Percentiles rank a stretch among this genome's conserved stretches.
Evolutionary conservation across 2,113 vertebrate genomes (phyloP).

Genomic region (Platanista minor): DNA sequence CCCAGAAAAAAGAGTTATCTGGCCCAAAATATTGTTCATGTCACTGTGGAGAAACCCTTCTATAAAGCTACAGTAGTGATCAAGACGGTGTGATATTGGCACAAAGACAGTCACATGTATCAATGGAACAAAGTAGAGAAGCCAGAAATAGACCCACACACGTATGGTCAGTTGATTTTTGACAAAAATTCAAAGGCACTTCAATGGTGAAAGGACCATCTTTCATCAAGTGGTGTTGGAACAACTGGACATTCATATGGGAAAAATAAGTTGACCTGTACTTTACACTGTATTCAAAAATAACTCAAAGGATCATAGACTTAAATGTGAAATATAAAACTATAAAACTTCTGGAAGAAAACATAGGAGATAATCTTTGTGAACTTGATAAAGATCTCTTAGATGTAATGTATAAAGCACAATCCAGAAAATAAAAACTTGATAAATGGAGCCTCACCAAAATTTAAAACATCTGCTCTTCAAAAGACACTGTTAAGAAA

Average conservation of each 20-base stretch:
- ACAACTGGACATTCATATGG: background rate
- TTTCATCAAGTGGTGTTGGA: background rate
- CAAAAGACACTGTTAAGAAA: background rate
- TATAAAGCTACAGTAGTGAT: background rate
- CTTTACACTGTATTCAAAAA: background rate
- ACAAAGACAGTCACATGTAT: background rate
- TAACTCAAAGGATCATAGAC: background rate
- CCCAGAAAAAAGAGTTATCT: background rate
- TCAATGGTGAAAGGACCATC: background rate
- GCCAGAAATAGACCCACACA: background rate
- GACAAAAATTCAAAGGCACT: background rate
- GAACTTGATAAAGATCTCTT: background rate
- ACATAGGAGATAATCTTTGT: background rate
- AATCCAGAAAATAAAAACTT: background rate
- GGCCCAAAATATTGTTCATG: background rate
- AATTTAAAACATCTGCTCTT: background rate
- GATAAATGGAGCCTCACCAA: background rate
- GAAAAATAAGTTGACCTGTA: background rate
- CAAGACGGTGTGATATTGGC: background rate
- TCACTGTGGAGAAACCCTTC: background rate
- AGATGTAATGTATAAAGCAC: background rate
- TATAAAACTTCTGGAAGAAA: background rate
- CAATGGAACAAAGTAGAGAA: background rate
- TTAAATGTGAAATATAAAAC: background rate
- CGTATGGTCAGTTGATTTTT: background rate